Evolutionary conservation across 1,140 invertebrate species (phyloP).

Genomic region (Cherax destructor): DNA sequence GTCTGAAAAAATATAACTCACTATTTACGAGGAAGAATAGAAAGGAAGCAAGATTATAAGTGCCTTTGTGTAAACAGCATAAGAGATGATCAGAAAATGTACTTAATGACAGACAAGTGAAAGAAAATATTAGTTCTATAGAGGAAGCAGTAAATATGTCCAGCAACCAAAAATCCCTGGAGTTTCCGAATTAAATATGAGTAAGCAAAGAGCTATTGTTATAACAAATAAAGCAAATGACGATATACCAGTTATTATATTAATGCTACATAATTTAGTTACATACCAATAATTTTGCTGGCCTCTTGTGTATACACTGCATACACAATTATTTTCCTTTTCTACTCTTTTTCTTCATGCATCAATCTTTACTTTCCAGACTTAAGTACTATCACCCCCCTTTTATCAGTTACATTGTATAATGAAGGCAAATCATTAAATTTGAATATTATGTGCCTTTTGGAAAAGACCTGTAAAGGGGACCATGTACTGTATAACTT

Average conservation of each 20-base stretch:
- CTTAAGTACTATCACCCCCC: neutral
- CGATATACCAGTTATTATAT: neutral
- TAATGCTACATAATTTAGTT: slow-evolving; percentile 7
- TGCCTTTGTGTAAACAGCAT: neutral
- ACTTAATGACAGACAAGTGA: neutral
- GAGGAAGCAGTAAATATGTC: neutral
- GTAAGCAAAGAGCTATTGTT: neutral
- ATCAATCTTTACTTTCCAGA: neutral
- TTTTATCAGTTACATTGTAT: neutral
- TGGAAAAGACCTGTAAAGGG: neutral
- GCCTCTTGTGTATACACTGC: neutral
- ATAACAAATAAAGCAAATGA: neutral
- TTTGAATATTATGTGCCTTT: neutral
- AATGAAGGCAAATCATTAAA: neutral
- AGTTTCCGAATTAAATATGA: neutral
- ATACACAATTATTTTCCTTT: neutral
- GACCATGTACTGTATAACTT: neutral
- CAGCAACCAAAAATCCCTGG: slow-evolving; percentile 3
- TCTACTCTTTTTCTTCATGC: neutral
- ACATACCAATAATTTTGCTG: slow-evolving; percentile 14
- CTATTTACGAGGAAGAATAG: neutral
- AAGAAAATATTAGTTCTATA: neutral
- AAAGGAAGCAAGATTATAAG: neutral
- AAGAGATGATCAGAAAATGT: neutral
- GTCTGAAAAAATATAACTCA: neutral